Evolutionary conservation across 2,888 invertebrate species (phyloP).

Genomic region (Tuta absoluta): DNA sequence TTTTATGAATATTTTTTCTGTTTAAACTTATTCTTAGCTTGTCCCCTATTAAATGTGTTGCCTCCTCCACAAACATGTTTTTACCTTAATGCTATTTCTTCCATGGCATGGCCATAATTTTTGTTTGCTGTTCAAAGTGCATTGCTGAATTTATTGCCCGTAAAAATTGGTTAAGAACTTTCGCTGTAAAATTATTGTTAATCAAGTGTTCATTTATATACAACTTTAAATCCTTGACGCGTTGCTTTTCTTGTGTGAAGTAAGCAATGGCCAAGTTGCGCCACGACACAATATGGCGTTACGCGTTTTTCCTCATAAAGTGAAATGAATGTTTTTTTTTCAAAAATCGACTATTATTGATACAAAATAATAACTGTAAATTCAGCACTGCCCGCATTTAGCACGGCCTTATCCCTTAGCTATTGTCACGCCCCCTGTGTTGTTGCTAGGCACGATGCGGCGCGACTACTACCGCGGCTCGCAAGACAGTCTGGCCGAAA

Average conservation of each 20-base stretch:
- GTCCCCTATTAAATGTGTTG: constrained; percentile 8
- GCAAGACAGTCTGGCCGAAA: constrained; percentile 91
- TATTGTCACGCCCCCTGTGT: constrained; percentile 30
- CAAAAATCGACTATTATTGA: background rate
- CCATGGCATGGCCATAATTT: constrained; percentile 45
- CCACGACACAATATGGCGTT: too few relatives aligned
- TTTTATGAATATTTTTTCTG: too few relatives aligned
- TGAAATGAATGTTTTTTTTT: too few relatives aligned
- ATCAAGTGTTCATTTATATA: background rate
- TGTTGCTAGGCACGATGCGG: constrained; percentile 83
- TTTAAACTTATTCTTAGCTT: background rate
- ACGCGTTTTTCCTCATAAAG: too few relatives aligned
- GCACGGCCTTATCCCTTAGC: background rate
- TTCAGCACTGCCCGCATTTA: background rate
- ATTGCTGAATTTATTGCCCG: constrained; percentile 29
- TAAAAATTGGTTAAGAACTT: background rate
- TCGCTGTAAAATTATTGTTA: background rate
- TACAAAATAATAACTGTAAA: background rate
- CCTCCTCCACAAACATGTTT: constrained; percentile 13
- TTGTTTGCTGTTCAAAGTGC: constrained; percentile 36
- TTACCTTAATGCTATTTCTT: constrained; percentile 33
- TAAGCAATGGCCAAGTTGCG: too few relatives aligned
- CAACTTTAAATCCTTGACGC: background rate
- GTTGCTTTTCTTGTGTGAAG: too few relatives aligned
- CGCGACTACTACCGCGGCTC: constrained; percentile 96